phyloP scores from a whole-genome alignment of 2,797 vertebrate species.

The Melopsittacus undulatus region DNA sequence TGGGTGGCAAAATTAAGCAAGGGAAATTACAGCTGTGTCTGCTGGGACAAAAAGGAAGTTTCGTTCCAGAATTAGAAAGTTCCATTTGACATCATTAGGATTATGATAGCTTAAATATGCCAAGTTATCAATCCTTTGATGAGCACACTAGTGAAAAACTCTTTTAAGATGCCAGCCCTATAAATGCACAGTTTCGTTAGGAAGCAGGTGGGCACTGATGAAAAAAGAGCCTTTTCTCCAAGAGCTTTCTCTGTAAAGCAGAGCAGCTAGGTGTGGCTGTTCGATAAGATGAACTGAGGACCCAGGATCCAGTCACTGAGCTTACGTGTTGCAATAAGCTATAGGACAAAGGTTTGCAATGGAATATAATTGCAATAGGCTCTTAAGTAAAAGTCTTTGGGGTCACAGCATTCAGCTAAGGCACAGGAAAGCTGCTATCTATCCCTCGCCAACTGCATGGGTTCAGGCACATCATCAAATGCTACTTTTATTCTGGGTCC shows the following conservation, averaged over 20 bases:
- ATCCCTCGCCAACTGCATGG: background rate
- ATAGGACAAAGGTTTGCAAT: slow-evolving; percentile 47
- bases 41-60: background rate
- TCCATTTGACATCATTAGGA: background rate
- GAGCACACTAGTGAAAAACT: background rate
- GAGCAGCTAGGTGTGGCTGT: background rate
- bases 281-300: background rate
- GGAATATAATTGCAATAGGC: background rate
- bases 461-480: background rate
- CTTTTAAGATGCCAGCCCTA: background rate
- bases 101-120: background rate
- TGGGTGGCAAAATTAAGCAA: background rate
- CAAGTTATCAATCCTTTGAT: background rate
- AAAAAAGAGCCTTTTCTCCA: background rate
- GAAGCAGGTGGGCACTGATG: background rate
- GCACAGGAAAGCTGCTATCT: background rate
- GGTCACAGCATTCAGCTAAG: background rate
- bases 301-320: background rate
- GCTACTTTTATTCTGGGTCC: slow-evolving; percentile 7
- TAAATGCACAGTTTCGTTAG: slow-evolving; percentile 14
- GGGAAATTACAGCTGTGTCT: background rate
- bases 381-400: background rate
- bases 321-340: background rate
- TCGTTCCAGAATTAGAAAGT: background rate
- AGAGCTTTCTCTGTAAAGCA: background rate